Evolutionary conservation across 2,113 vertebrate species (phyloP).

Genomic region (Cebidichthys violaceus): DNA sequence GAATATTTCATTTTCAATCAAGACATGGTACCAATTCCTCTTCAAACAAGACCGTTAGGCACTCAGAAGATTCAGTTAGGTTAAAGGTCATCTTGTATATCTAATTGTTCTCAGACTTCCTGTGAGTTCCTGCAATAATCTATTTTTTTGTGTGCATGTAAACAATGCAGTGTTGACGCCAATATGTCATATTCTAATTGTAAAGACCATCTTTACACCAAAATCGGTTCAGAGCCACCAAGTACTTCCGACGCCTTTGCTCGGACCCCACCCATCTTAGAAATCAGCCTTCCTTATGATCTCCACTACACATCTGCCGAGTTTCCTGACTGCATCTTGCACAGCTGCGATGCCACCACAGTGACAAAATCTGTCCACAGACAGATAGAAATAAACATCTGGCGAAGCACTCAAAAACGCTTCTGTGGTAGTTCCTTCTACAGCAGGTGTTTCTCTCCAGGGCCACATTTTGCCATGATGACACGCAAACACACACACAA

Average conservation of each 20-base stretch:
- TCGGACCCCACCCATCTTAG: background rate
- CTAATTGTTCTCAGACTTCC: background rate
- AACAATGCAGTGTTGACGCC: background rate
- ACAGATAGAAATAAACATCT: background rate
- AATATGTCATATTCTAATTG: background rate
- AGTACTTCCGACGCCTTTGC: background rate
- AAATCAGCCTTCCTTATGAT: background rate
- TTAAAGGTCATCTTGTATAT: slow-evolving; percentile 4
- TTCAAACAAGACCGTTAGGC: background rate
- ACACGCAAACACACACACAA: slow-evolving; percentile 2
- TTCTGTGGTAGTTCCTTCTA: background rate
- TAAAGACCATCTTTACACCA: background rate
- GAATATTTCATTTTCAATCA: background rate
- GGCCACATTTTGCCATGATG: background rate
- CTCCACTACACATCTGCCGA: background rate
- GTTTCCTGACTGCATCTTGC: background rate
- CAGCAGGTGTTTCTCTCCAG: background rate
- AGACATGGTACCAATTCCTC: background rate
- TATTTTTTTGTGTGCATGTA: background rate
- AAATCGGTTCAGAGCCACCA: too few relatives aligned
- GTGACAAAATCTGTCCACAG: background rate
- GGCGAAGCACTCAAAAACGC: background rate
- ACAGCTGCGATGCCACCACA: background rate
- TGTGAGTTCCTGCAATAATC: background rate
- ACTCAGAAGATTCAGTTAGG: background rate